phyloP scores from a whole-genome alignment of 2,113 vertebrate species.

The Oceanites oceanicus region DNA sequence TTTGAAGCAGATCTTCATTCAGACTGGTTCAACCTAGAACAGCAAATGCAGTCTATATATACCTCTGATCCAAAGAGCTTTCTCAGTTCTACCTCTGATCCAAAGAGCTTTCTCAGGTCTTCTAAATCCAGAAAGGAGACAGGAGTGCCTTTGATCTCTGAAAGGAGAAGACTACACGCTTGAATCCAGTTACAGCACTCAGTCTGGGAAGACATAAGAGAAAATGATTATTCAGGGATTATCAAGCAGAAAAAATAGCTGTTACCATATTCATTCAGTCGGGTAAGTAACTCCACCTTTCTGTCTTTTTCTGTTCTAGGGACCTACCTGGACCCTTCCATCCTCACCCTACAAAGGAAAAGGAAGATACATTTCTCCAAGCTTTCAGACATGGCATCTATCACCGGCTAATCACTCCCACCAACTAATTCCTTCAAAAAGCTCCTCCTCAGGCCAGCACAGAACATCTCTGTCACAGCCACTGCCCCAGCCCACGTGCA shows the following conservation, averaged over 20 bases:
- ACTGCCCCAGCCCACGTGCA: neutral
- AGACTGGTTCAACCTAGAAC: neutral
- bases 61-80: constrained; percentile 47
- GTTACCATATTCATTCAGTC: neutral
- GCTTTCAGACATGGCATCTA: neutral
- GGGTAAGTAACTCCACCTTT: neutral
- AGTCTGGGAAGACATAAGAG: constrained; percentile 65
- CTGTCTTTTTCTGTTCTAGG: neutral
- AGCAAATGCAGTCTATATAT: neutral
- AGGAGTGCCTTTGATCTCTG: constrained; percentile 61
- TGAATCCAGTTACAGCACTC: constrained; percentile 82
- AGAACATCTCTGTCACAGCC: neutral
- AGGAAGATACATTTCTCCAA: neutral
- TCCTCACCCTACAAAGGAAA: neutral
- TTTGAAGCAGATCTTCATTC: neutral
- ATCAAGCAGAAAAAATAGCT: neutral
- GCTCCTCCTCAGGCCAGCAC: neutral
- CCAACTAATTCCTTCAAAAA: neutral
- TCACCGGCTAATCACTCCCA: neutral
- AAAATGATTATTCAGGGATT: neutral
- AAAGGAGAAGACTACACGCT: constrained; percentile 75
- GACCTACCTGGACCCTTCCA: neutral
- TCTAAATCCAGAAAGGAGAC: constrained; percentile 43
- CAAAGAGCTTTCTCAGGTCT: constrained; percentile 13
- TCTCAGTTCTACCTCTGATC: neutral